A percentile compares a stretch with the other conserved stretches of the same genome.
These are phyloP conservation scores for Globodera ellingtonae DNA, from an alignment of 1,140 invertebrate genomes.

Conservation along the genomic window DNA sequence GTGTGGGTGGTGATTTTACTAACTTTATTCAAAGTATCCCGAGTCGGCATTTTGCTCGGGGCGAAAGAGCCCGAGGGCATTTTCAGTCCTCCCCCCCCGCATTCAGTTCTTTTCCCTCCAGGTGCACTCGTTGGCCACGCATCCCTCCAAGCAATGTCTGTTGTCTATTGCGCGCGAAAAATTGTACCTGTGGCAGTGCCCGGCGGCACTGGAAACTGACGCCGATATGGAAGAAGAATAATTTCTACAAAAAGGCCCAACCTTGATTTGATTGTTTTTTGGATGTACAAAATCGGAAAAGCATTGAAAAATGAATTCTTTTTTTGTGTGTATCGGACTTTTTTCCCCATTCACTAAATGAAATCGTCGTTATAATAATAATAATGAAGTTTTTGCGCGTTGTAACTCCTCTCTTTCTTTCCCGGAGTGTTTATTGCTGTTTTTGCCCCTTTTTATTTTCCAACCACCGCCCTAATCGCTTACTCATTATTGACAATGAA, in stretches of 20 bases:
- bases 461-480: too few species aligned
- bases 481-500: too few species aligned
- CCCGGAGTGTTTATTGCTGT: too few species aligned
- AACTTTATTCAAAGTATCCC: too few species aligned
- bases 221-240: neutral
- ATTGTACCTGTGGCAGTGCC: constrained; percentile 42
- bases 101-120: too few species aligned
- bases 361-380: neutral
- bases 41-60: too few species aligned
- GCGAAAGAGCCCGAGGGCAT: too few species aligned
- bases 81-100: too few species aligned
- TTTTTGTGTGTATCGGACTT: too few species aligned
- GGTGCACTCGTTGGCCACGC: constrained; percentile 43
- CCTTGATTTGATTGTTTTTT: neutral
- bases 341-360: neutral
- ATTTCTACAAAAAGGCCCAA: neutral
- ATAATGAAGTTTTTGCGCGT: too few species aligned
- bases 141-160: constrained; percentile 46
- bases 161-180: constrained; percentile 40
- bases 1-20: neutral
- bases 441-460: too few species aligned
- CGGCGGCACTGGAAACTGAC: neutral
- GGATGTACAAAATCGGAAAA: neutral
- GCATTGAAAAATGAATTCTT: neutral
- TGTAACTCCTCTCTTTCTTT: too few species aligned